Base-by-base conservation (phyloP, 2,888 invertebrate species). In the Sclerodermus sp. region DNA sequence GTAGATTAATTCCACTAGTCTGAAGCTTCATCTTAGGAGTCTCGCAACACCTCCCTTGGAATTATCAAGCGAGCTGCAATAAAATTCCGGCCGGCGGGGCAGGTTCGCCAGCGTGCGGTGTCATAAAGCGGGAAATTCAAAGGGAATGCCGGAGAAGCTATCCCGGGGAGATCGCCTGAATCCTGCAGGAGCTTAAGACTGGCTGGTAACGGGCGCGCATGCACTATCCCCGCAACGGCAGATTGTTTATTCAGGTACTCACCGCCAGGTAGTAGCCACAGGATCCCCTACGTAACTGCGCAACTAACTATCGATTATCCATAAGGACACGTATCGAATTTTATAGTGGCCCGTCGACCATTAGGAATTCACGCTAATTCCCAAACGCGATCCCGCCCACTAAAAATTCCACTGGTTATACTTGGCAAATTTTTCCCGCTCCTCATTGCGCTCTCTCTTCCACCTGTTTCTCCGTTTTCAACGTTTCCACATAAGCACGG, bases 61-160 rank as follows among this genome's bases (percentile, higher is more conserved):
- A 47, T 23, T 32, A 47, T 36, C 23, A 32, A 32, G 34, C 10
- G 15, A 42, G 39, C 4, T 23, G 23, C 8, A 67, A 71, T 71
- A 70, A 71, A 70, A 61, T 67, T 5, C 4, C 23, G 23, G 8
- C 3, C 23, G 8, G 3, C 23, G 3, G 4, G 23, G n/a, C n/a
- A 23, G 23, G 23, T 23, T 5, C 3, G 23, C 23, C 3, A 23
- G 23, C 8, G 23, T 23, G 58, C 55, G 64, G 56, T 57, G 57
- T 53, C 59, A 58, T 62, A 63, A 63, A 70, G 66, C 67, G 67
- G 55, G 63, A 68, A 70, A 71, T 71, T 73, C 71, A 72, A 74
- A 74, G 71, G 58, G 70, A 74, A 74, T 71, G 60, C 58, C 56
- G 60, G 59, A 59, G 51, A 61, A 49, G 40, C 42, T 47, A 47